These are phyloP conservation scores for Stictonetta naevosa DNA, from an alignment of 2,113 vertebrate species.

Conservation along the genomic window DNA sequence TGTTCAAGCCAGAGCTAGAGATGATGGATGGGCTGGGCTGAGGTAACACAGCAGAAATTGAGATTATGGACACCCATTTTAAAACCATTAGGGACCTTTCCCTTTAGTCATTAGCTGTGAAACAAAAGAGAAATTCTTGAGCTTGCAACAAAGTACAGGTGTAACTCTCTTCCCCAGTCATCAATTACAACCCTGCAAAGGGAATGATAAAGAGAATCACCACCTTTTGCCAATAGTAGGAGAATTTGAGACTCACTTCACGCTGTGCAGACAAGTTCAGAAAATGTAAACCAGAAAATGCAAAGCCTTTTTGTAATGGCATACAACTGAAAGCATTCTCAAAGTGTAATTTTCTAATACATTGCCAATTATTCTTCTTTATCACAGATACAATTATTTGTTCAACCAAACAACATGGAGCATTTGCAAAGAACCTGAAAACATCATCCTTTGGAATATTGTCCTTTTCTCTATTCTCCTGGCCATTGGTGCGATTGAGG, in stretches of 20 bases:
- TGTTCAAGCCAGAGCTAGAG: neutral
- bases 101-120: neutral
- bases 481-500: slow-evolving; percentile 74
- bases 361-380: neutral
- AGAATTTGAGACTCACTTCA: neutral
- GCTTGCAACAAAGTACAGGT: neutral
- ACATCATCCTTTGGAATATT: slow-evolving; percentile 80
- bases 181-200: neutral
- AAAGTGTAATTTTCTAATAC: neutral
- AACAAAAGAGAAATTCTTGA: neutral
- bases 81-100: neutral
- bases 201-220: neutral
- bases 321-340: neutral
- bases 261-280: neutral
- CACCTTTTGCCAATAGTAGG: neutral
- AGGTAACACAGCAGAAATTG: neutral
- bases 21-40: neutral
- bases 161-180: neutral
- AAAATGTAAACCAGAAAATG: neutral
- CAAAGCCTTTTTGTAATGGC: neutral
- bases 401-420: slow-evolving; percentile 76
- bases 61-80: neutral
- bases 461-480: slow-evolving; percentile 85
- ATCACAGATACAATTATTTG: slow-evolving; percentile 78
- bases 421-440: slow-evolving; percentile 74